A percentile compares a stretch with the other conserved stretches of the same genome.
phyloP scores from a whole-genome alignment of 2,888 invertebrate species.

The Xestia rhomboidea region DNA sequence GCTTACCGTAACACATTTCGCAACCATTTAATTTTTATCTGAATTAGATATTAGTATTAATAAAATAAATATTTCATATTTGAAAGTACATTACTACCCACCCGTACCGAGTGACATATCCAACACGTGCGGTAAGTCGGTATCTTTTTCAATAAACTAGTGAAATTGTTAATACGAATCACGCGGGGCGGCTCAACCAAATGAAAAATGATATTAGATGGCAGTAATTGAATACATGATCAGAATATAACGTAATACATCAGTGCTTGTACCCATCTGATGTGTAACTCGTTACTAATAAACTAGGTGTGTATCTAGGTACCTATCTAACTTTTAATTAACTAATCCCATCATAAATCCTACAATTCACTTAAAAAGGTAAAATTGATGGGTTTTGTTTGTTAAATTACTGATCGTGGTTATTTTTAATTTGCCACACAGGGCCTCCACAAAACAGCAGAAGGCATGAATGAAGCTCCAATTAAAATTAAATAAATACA shows the following conservation, averaged over 20 bases:
- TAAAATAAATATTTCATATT: too few species aligned
- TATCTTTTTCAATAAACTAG: conserved; percentile 57
- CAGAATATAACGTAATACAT: conserved; percentile 63
- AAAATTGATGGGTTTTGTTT: neutral
- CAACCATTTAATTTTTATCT: conserved; percentile 4
- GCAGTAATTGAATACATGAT: conserved; percentile 76
- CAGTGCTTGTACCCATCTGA: conserved; percentile 16
- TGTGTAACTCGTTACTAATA: conserved; percentile 18
- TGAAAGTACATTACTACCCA: conserved; percentile 2
- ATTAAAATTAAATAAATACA: neutral
- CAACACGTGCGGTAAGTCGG: conserved; percentile 39
- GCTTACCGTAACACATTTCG: neutral
- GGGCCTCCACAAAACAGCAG: neutral
- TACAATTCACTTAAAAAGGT: neutral
- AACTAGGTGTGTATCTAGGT: conserved; percentile 7
- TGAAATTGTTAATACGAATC: conserved; percentile 66
- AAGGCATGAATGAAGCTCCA: neutral
- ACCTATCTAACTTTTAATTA: conserved; percentile 49
- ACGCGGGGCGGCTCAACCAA: conserved; percentile 60
- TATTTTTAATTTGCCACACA: neutral
- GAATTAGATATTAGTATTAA: conserved; percentile 1
- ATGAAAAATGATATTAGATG: conserved; percentile 71
- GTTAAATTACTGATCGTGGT: neutral
- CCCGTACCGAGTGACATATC: conserved; percentile 32
- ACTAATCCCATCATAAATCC: conserved; percentile 12